Evolutionary conservation across 2,888 invertebrate genomes (phyloP).

Genomic region (Leptura quadrifasciata): DNA sequence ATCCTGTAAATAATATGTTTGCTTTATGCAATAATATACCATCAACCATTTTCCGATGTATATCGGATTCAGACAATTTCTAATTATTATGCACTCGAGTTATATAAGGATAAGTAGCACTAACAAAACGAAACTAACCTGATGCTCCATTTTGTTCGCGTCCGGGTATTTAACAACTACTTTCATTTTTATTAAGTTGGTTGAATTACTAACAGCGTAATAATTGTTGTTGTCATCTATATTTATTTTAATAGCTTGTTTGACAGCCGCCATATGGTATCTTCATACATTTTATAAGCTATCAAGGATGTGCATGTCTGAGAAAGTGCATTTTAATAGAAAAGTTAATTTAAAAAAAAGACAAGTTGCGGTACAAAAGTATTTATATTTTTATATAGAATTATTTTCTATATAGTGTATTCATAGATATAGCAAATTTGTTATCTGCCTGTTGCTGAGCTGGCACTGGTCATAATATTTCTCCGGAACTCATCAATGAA

Average conservation of each 20-base stretch:
- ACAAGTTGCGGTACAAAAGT: too few relatives aligned
- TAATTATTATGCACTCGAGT: conserved; percentile 19
- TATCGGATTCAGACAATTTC: conserved; percentile 22
- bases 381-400: too few relatives aligned
- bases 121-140: conserved; percentile 26
- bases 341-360: background rate
- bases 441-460: too few relatives aligned
- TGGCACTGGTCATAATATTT: too few relatives aligned
- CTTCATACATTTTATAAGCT: background rate
- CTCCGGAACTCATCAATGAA: too few relatives aligned
- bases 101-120: conserved; percentile 27
- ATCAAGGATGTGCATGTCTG: background rate
- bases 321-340: background rate
- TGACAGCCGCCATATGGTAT: conserved; percentile 2
- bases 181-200: conserved; percentile 52
- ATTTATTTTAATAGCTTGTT: background rate
- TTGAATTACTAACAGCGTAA: conserved; percentile 38
- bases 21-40: conserved; percentile 27
- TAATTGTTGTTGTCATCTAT: background rate
- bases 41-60: conserved; percentile 20
- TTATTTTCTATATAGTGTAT: too few relatives aligned
- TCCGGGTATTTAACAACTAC: conserved; percentile 46
- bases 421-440: too few relatives aligned
- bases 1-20: conserved; percentile 12
- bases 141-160: conserved; percentile 37